Conservation (phyloP, 2,888 invertebrate species). For the Myopa testacea region DNA sequence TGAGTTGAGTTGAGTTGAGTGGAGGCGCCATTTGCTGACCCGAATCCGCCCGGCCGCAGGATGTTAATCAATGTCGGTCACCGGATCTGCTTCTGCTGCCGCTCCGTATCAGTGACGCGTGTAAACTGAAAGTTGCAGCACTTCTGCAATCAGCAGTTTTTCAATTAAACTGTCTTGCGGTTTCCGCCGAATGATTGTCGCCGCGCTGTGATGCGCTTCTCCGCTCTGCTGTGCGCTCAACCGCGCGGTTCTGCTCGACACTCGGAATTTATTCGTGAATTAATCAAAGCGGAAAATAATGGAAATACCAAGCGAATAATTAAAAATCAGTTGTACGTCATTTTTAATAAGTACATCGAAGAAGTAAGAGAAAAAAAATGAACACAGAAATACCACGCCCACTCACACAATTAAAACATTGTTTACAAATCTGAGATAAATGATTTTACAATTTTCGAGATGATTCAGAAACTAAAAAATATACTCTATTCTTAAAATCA, state of each 20-base stretch:
- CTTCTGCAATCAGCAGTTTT: constrained; percentile 5
- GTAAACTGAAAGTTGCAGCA: constrained; percentile 31
- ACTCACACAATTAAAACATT: background rate
- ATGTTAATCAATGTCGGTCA: constrained; percentile 12
- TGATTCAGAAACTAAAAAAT: no score
- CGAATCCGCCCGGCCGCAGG: background rate
- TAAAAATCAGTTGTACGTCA: background rate
- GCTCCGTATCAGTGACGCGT: constrained; percentile 10
- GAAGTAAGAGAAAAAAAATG: background rate
- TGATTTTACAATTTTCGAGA: no score
- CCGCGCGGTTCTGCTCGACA: background rate
- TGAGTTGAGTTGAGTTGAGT: background rate
- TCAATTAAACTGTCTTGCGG: constrained; percentile 26
- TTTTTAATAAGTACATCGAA: background rate
- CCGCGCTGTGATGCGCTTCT: background rate
- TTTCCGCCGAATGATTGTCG: background rate
- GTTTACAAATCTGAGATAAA: no score
- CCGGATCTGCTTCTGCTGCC: background rate
- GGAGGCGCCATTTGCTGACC: background rate
- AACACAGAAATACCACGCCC: background rate
- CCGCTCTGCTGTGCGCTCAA: background rate
- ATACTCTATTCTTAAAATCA: no score
- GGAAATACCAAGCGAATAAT: background rate
- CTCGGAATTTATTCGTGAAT: background rate
- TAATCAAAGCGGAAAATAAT: constrained; percentile 28